Percentiles rank a stretch among this genome's conserved stretches.
Evolutionary conservation across 2,888 invertebrate genomes (phyloP).

Genomic region (Epsilonema sp.): DNA sequence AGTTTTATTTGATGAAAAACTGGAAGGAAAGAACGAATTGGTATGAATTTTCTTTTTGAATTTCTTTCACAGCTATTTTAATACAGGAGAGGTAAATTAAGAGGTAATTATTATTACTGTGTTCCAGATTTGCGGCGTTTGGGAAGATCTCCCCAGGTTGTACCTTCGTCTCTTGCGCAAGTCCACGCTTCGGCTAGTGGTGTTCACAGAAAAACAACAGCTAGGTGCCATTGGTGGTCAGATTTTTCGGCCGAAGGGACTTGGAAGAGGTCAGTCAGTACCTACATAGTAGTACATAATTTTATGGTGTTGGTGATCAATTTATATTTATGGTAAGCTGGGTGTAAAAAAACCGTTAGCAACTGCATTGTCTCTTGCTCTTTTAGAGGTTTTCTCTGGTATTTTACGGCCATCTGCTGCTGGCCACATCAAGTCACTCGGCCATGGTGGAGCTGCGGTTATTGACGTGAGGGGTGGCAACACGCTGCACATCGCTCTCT

Average conservation of each 20-base stretch:
- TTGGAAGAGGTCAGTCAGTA: conserved; percentile 1
- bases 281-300: too few relatives aligned
- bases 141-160: conserved; percentile 62
- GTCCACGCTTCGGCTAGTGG: conserved; percentile 12
- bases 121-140: conserved; percentile 52
- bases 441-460: conserved; percentile 1
- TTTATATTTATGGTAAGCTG: too few relatives aligned
- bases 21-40: conserved; percentile 52
- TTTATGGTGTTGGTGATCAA: too few relatives aligned
- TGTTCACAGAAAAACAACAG: conserved; percentile 8
- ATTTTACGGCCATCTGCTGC: too few relatives aligned
- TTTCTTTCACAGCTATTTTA: too few relatives aligned
- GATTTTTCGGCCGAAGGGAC: background rate
- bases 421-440: too few relatives aligned
- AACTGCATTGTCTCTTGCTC: too few relatives aligned
- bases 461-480: background rate
- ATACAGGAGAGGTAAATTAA: too few relatives aligned
- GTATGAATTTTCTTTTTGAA: too few relatives aligned
- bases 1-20: background rate
- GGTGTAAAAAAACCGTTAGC: too few relatives aligned
- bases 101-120: too few relatives aligned
- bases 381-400: too few relatives aligned
- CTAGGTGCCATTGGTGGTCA: background rate
- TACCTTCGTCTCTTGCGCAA: conserved; percentile 42
- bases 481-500: background rate